These are phyloP conservation scores for Caenorhabditis remanei DNA, from an alignment of 1,140 invertebrate genomes.

Conservation along the genomic window DNA sequence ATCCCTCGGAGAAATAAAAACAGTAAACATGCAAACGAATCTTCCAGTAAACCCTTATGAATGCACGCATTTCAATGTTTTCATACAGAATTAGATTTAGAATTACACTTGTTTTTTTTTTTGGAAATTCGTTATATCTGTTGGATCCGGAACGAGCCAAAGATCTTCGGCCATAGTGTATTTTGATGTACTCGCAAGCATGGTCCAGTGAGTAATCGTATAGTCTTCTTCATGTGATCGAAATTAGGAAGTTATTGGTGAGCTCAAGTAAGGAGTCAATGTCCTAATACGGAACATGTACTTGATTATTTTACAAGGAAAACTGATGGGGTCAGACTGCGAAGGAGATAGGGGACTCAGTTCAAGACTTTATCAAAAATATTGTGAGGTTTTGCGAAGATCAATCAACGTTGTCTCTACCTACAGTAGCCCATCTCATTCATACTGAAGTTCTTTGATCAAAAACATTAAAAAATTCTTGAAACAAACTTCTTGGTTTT, in stretches of 20 bases:
- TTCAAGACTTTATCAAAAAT: too few relatives aligned
- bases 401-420: too few relatives aligned
- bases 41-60: too few relatives aligned
- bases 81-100: too few relatives aligned
- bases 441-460: too few relatives aligned
- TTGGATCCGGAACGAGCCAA: neutral
- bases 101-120: neutral
- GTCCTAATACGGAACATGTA: neutral
- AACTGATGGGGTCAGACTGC: neutral
- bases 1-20: neutral
- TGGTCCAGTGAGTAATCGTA: neutral
- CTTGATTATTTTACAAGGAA: neutral
- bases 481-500: neutral
- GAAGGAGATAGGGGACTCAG: too few relatives aligned
- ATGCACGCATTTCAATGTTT: too few relatives aligned
- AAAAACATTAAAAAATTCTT: neutral
- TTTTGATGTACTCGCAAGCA: slow-evolving; percentile 23
- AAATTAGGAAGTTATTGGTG: neutral
- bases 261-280: neutral
- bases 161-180: neutral
- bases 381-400: too few relatives aligned
- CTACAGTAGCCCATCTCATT: too few relatives aligned
- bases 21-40: too few relatives aligned
- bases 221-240: neutral
- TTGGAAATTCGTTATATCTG: neutral